These are phyloP conservation scores for Aldrovandia affinis DNA, from an alignment of 2,797 vertebrate genomes.

Conservation along the genomic window DNA sequence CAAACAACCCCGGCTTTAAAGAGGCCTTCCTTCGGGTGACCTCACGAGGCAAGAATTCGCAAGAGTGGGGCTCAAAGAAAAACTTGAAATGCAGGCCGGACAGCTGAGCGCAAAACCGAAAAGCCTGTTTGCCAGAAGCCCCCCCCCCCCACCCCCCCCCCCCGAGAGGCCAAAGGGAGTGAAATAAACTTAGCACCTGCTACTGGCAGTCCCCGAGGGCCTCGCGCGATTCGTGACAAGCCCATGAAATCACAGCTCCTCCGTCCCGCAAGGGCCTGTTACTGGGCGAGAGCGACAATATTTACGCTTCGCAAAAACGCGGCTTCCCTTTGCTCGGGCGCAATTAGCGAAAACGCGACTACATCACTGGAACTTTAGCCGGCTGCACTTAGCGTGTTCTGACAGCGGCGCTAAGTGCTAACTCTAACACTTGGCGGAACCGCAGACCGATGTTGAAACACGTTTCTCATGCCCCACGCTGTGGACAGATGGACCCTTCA, in stretches of 20 bases:
- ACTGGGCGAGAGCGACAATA: slow-evolving; percentile 49
- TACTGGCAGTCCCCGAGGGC: slow-evolving; percentile 65
- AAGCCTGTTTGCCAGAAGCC: slow-evolving; percentile 56
- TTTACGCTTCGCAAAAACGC: slow-evolving; percentile 38
- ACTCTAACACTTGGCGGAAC: no score
- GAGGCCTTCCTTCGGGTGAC: slow-evolving; percentile 66
- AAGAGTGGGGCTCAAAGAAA: slow-evolving; percentile 47
- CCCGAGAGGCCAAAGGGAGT: slow-evolving; percentile 63
- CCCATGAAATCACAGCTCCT: slow-evolving; percentile 30
- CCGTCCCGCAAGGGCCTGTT: slow-evolving; percentile 31
- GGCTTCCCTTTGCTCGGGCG: slow-evolving; percentile 38
- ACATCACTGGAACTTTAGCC: slow-evolving; percentile 36
- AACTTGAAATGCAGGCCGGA: slow-evolving; percentile 54
- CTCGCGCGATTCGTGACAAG: slow-evolving; percentile 50
- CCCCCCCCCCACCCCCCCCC: no score
- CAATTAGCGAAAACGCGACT: slow-evolving; percentile 44
- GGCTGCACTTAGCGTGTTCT: not conserved
- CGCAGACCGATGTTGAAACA: not conserved
- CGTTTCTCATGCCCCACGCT: not conserved
- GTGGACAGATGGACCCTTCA: not conserved
- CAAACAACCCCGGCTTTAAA: slow-evolving; percentile 57
- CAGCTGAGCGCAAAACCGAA: slow-evolving; percentile 67
- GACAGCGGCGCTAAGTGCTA: not conserved
- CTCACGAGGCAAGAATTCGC: slow-evolving; percentile 67
- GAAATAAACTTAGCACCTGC: slow-evolving; percentile 79